These are phyloP conservation scores for Oryzias melastigma DNA, from an alignment of 2,113 vertebrate genomes.

Conservation along the genomic window DNA sequence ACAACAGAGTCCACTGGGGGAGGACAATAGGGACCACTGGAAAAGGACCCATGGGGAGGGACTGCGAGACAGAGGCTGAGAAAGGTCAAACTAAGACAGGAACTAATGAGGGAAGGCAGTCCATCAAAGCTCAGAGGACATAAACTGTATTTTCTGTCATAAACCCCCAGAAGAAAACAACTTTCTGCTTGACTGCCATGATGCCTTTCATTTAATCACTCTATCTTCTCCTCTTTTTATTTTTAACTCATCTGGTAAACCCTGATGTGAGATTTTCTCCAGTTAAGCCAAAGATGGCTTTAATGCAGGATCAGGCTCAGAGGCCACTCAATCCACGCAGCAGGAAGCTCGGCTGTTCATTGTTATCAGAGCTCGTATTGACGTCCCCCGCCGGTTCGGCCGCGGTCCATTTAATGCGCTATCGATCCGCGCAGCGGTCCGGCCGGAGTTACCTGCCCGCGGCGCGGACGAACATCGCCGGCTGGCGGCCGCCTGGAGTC, in stretches of 20 bases:
- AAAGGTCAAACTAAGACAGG: constrained; percentile 58
- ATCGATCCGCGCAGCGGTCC: constrained; percentile 39
- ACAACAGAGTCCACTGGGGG: constrained; percentile 25
- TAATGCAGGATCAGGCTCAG: constrained; percentile 27
- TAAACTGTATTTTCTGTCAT: constrained; percentile 23
- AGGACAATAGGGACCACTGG: constrained; percentile 38
- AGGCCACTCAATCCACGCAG: constrained; percentile 34
- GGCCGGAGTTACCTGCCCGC: constrained; percentile 4
- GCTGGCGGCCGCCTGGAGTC: constrained; percentile 14
- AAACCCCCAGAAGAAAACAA: constrained; percentile 6
- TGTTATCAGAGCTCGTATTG: constrained; percentile 38
- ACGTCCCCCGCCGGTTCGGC: constrained; percentile 25
- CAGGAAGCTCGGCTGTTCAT: constrained; percentile 44
- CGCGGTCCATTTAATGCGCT: constrained; percentile 40
- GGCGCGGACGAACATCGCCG: constrained; percentile 23
- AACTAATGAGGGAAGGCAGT: constrained; percentile 47
- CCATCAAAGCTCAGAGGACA: constrained; percentile 25
- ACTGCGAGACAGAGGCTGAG: constrained; percentile 23
- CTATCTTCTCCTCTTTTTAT: background rate
- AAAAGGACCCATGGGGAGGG: constrained; percentile 33
- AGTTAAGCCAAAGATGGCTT: constrained; percentile 25
- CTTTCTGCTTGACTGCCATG: background rate
- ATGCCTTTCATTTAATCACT: background rate
- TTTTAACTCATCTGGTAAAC: background rate
- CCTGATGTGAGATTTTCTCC: background rate